A percentile compares a stretch with the other conserved stretches of the same genome.
Evolutionary conservation across 1,140 invertebrate genomes (phyloP).

Genomic region (Caenorhabditis brenneri): DNA sequence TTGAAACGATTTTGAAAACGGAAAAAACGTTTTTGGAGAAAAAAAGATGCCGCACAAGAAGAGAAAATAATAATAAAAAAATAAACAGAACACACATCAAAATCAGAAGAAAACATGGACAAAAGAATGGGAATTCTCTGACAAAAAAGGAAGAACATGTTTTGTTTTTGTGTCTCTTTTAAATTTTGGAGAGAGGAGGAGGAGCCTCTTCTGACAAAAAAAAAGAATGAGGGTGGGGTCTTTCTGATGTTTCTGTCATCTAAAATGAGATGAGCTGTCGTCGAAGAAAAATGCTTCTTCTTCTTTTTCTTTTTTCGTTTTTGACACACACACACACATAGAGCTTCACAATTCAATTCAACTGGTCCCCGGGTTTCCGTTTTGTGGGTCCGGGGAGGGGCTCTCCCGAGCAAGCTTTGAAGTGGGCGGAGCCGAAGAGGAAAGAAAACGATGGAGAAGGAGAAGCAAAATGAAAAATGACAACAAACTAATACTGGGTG

Average conservation of each 20-base stretch:
- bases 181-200: background rate
- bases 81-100: background rate
- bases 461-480: background rate
- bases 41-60: too few species aligned
- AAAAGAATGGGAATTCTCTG: background rate
- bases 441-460: background rate
- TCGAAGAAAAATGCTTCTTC: background rate
- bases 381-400: background rate
- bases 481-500: constrained; percentile 20
- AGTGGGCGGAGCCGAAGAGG: background rate
- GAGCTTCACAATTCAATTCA: constrained; percentile 25
- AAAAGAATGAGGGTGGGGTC: background rate
- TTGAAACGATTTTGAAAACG: too few species aligned
- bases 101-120: background rate
- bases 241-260: constrained; percentile 33
- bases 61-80: background rate
- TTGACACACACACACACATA: background rate
- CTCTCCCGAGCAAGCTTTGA: background rate
- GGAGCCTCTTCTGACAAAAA: background rate
- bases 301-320: background rate
- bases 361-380: constrained; percentile 33
- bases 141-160: too few species aligned
- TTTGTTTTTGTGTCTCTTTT: too few species aligned
- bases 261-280: constrained; percentile 43
- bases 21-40: too few species aligned